Percentiles rank a stretch among this genome's conserved stretches.
Conservation (phyloP, 1,140 invertebrate genomes). For the Cydia amplana region DNA sequence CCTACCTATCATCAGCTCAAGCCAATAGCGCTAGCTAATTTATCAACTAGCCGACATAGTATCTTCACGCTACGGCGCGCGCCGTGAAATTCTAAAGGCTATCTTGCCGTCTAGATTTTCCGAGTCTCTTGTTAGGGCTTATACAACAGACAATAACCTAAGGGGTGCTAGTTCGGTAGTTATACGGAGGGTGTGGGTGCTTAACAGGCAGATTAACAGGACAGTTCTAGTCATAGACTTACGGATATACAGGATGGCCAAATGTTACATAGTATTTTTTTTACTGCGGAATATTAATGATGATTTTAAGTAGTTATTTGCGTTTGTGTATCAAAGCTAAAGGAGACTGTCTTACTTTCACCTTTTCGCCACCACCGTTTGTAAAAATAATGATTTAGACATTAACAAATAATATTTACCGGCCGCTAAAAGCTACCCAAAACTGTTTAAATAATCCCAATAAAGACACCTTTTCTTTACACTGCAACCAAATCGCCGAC, state of each 20-base stretch:
- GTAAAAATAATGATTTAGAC: neutral
- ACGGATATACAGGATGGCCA: neutral
- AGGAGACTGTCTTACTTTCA: too few species aligned
- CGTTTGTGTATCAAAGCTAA: too few species aligned
- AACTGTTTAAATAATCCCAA: constrained; percentile 16
- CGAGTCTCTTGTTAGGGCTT: constrained; percentile 3
- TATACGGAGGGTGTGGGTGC: neutral
- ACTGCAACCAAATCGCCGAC: constrained; percentile 10
- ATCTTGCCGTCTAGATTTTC: constrained; percentile 3
- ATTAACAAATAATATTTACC: neutral
- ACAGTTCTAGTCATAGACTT: neutral
- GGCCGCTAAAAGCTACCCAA: constrained; percentile 10
- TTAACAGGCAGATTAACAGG: neutral
- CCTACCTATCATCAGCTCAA: neutral
- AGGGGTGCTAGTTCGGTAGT: neutral
- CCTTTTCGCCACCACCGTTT: too few species aligned
- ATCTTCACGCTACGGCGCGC: constrained; percentile 8
- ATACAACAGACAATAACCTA: neutral
- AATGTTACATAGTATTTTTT: neutral
- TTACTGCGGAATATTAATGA: neutral
- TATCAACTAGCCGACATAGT: neutral
- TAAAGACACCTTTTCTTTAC: neutral
- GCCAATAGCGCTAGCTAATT: neutral
- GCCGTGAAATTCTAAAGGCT: constrained; percentile 17
- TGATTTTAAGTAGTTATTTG: too few species aligned